Evolutionary conservation across 2,797 vertebrate genomes (phyloP).

Genomic region (Semotilus atromaculatus): DNA sequence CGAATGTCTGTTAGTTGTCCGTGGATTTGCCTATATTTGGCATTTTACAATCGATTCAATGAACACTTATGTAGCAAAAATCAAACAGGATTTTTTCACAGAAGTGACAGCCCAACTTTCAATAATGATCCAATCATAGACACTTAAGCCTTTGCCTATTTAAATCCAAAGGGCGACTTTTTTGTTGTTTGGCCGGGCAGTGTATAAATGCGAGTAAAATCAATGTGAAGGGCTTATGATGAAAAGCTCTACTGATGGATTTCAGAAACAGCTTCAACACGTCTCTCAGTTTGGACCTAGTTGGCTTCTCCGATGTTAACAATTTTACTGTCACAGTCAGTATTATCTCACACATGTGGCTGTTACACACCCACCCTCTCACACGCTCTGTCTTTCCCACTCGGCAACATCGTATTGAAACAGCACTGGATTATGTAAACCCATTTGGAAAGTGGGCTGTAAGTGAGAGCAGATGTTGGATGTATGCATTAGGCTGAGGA

Average conservation of each 20-base stretch:
- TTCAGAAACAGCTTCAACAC: neutral
- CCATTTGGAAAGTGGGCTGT: slow-evolving; percentile 65
- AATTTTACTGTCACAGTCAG: neutral
- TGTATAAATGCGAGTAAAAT: neutral
- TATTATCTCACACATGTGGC: slow-evolving; percentile 13
- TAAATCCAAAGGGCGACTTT: too few species aligned
- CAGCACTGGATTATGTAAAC: slow-evolving; percentile 56
- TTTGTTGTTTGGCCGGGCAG: too few species aligned
- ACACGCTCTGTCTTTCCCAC: slow-evolving; percentile 25
- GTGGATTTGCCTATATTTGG: too few species aligned
- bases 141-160: too few species aligned
- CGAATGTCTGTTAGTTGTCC: too few species aligned
- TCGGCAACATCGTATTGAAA: slow-evolving; percentile 66
- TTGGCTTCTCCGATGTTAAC: neutral
- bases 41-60: too few species aligned
- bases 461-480: slow-evolving; percentile 79
- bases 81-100: too few species aligned
- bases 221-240: neutral
- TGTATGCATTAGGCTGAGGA: slow-evolving; percentile 67
- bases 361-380: slow-evolving; percentile 39
- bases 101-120: too few species aligned
- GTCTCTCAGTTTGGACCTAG: neutral
- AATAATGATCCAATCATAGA: too few species aligned
- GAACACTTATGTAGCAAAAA: too few species aligned
- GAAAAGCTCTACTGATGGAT: neutral